A percentile compares a stretch with the other conserved stretches of the same genome.
phyloP scores from a whole-genome alignment of 2,797 vertebrate genomes.

The Taenioides sp. region DNA sequence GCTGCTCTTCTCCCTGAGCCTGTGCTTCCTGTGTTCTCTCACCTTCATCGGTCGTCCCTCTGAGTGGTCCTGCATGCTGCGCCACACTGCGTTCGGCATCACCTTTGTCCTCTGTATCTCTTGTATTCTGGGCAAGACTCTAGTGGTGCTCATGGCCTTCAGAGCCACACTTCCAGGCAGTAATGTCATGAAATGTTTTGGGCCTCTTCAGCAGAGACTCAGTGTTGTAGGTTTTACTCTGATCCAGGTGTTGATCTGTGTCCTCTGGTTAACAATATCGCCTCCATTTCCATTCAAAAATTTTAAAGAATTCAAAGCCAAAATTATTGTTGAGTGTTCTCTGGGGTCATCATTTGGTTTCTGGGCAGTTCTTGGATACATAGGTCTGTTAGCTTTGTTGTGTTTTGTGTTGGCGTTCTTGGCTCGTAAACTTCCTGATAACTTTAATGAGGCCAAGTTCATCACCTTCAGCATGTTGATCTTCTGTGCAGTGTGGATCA shows the following conservation, averaged over 20 bases:
- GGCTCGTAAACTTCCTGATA: constrained; percentile 73
- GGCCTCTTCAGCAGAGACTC: constrained; percentile 73
- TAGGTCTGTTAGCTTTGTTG: constrained; percentile 71
- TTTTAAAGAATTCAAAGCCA: constrained; percentile 53
- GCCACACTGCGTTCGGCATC: constrained; percentile 78
- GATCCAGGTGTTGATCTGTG: constrained; percentile 41
- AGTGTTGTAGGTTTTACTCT: constrained; percentile 66
- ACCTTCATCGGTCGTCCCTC: constrained; percentile 76
- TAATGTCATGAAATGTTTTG: constrained; percentile 76
- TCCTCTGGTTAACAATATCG: constrained; percentile 61
- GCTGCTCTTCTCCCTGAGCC: constrained; percentile 74
- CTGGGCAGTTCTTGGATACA: constrained; percentile 73
- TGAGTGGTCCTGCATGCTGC: constrained; percentile 78
- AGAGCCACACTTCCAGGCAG: constrained; percentile 72
- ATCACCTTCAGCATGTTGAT: constrained; percentile 81
- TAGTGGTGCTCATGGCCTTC: constrained; percentile 78
- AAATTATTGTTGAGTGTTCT: constrained; percentile 69
- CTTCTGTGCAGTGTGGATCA: constrained; percentile 78
- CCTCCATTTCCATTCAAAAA: constrained; percentile 70
- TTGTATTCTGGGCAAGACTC: constrained; percentile 76
- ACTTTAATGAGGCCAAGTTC: constrained; percentile 78
- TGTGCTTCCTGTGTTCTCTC: constrained; percentile 77
- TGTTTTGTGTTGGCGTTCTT: constrained; percentile 76
- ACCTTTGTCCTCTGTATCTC: constrained; percentile 79
- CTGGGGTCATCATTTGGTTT: constrained; percentile 67